Conservation (phyloP, 2,888 invertebrate genomes). For the Clunio marinus region DNA sequence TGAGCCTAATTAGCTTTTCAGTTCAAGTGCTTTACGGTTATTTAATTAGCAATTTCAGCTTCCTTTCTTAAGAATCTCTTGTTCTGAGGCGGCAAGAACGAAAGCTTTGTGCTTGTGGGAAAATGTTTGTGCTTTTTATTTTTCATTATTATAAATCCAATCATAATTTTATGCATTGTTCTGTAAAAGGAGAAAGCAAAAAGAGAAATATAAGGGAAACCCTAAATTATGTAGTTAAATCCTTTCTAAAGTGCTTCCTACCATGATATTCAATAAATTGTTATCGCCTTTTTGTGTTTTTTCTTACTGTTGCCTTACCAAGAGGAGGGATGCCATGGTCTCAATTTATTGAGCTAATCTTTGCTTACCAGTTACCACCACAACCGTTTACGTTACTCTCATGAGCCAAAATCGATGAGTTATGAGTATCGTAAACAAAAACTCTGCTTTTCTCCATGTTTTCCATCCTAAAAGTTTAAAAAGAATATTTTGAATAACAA, state of each 20-base stretch:
- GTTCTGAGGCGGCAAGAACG: not conserved
- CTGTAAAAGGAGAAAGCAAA: no score
- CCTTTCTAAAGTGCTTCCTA: constrained; percentile 28
- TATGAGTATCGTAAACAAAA: constrained; percentile 21
- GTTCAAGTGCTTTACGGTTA: constrained; percentile 24
- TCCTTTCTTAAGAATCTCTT: not conserved
- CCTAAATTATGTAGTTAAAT: constrained; percentile 31
- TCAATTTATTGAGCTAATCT: constrained; percentile 3
- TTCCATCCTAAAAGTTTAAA: no score
- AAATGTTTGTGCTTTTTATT: not conserved
- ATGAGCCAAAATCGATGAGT: not conserved
- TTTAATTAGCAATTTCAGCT: constrained; percentile 6
- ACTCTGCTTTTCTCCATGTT: constrained; percentile 2
- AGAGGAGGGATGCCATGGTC: not conserved
- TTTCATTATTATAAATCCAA: constrained; percentile 22
- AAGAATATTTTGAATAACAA: no score
- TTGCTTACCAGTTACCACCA: constrained; percentile 2
- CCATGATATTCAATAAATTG: constrained; percentile 12
- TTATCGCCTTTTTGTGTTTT: no score
- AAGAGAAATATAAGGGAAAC: no score
- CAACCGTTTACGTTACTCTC: not conserved
- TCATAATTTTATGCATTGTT: constrained; percentile 36
- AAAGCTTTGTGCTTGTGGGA: not conserved
- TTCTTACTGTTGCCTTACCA: no score
- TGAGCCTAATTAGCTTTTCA: constrained; percentile 36